Conservation (phyloP, 2,888 invertebrate genomes). For the Sinotaia quadrata region DNA sequence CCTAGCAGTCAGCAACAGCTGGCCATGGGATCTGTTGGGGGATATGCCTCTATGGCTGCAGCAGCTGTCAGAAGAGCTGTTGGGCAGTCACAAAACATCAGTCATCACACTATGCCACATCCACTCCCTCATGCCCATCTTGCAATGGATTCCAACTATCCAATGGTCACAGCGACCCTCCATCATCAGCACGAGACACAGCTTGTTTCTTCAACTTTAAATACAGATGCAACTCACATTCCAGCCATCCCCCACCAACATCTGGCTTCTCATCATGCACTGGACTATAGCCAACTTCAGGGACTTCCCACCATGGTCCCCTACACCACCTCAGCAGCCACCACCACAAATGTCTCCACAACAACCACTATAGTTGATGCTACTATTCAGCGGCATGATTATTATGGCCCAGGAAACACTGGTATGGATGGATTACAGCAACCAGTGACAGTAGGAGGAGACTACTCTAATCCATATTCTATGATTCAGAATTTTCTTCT, state of each 20-base stretch:
- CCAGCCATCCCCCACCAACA: slow-evolving; percentile 16
- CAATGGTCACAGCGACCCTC: slow-evolving; percentile 21
- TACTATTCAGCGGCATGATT: slow-evolving; percentile 1
- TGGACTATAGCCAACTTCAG: slow-evolving; percentile 24
- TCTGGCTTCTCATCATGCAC: slow-evolving; percentile 17
- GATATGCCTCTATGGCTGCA: slow-evolving; percentile 11
- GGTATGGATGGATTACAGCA: neutral
- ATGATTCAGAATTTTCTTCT: slow-evolving; percentile 37
- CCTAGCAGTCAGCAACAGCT: slow-evolving; percentile 17
- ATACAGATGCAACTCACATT: slow-evolving; percentile 1
- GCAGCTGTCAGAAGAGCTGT: slow-evolving; percentile 7
- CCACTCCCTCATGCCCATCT: slow-evolving; percentile 21
- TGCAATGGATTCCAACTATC: slow-evolving; percentile 25
- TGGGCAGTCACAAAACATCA: slow-evolving; percentile 13
- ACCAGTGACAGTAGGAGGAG: slow-evolving; percentile 6
- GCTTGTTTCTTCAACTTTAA: neutral
- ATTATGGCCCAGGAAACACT: neutral
- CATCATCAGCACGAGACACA: slow-evolving; percentile 30
- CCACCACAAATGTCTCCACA: neutral
- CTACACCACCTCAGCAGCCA: neutral
- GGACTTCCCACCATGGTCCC: slow-evolving; percentile 11
- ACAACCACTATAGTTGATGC: neutral
- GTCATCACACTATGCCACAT: slow-evolving; percentile 17
- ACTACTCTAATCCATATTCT: slow-evolving; percentile 34
- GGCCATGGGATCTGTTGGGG: slow-evolving; percentile 3